phyloP scores from a whole-genome alignment of 2,113 vertebrate genomes.

The Butorides virescens region DNA sequence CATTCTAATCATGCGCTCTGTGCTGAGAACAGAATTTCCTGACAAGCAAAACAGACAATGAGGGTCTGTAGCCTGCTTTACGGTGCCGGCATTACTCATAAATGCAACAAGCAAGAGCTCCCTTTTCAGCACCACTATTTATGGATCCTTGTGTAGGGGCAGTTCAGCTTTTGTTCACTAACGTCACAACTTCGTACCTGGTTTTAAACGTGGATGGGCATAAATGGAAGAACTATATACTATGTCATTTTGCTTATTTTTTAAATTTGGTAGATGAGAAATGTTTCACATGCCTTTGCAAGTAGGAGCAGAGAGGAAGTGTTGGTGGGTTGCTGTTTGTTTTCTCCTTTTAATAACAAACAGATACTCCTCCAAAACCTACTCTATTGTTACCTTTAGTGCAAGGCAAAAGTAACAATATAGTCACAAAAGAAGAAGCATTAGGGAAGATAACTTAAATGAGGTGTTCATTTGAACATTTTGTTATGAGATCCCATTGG shows the following conservation, averaged over 20 bases:
- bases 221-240: not conserved
- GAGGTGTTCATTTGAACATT: not conserved
- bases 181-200: not conserved
- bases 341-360: not conserved
- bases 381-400: not conserved
- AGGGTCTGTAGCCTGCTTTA: not conserved
- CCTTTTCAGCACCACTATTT: not conserved
- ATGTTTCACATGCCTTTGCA: not conserved
- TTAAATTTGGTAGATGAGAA: not conserved
- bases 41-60: not conserved
- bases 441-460: not conserved
- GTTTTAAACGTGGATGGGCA: not conserved
- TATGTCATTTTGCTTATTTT: not conserved
- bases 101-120: not conserved
- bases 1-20: not conserved
- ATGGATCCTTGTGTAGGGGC: not conserved
- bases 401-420: not conserved
- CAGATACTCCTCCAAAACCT: not conserved
- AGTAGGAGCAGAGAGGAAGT: not conserved
- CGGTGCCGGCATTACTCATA: not conserved
- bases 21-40: not conserved
- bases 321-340: not conserved
- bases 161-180: not conserved
- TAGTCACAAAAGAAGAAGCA: not conserved
- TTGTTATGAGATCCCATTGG: not conserved